These are phyloP conservation scores for Hipposideros armiger DNA, from an alignment of 2,113 vertebrate species.

Conservation along the genomic window DNA sequence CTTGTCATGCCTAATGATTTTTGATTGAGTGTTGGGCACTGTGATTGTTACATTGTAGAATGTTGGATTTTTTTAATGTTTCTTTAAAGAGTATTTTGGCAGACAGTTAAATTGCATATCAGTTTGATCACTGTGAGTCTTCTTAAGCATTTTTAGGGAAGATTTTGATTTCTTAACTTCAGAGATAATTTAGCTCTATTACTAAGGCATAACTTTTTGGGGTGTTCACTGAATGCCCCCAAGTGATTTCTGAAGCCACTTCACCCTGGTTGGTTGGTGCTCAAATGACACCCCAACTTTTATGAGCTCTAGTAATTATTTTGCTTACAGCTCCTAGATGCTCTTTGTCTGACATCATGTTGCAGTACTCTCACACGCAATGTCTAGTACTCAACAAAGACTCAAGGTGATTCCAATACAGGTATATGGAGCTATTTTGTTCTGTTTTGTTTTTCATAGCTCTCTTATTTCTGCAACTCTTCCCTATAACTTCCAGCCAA, in stretches of 20 bases:
- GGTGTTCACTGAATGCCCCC: neutral
- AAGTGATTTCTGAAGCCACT: neutral
- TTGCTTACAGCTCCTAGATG: neutral
- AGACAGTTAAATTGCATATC: neutral
- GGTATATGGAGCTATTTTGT: neutral
- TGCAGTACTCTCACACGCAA: neutral
- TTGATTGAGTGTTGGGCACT: neutral
- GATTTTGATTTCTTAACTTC: neutral
- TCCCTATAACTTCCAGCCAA: neutral
- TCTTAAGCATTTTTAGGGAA: neutral
- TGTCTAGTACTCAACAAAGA: neutral
- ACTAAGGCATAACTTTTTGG: neutral
- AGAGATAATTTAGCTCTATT: neutral
- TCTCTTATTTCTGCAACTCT: neutral
- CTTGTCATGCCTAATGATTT: neutral
- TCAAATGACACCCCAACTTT: neutral
- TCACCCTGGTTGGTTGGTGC: neutral
- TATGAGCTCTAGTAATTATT: neutral
- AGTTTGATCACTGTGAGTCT: neutral
- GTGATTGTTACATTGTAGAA: neutral
- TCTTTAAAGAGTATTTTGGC: slow-evolving; percentile 5
- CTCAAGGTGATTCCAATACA: neutral
- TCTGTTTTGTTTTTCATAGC: neutral
- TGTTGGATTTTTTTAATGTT: neutral
- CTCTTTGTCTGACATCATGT: neutral